Percentiles rank a stretch among this genome's conserved stretches.
Evolutionary conservation across 2,797 vertebrate genomes (phyloP).

Genomic region (Philypnodon macrostomus): DNA sequence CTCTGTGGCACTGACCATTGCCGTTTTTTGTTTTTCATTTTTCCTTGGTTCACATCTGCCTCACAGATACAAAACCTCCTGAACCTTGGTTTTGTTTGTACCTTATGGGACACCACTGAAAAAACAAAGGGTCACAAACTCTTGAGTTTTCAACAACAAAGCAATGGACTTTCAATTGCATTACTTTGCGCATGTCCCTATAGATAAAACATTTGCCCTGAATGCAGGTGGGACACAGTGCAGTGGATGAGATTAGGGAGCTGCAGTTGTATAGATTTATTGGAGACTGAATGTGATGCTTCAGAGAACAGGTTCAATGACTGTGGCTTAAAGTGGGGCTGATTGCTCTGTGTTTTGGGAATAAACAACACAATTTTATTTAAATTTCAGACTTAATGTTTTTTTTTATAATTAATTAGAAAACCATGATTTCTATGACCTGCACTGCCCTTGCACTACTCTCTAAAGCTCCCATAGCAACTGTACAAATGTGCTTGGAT

Average conservation of each 20-base stretch:
- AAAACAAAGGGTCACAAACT: constrained; percentile 26
- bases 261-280: background rate
- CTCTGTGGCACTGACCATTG: constrained; percentile 26
- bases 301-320: constrained; percentile 4
- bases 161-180: too few species aligned
- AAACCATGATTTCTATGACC: too few species aligned
- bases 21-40: constrained; percentile 52
- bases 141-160: too few species aligned
- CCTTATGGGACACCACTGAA: constrained; percentile 36
- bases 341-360: background rate
- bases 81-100: constrained; percentile 14
- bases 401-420: background rate
- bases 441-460: constrained; percentile 15
- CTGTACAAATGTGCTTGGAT: constrained; percentile 9
- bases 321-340: background rate
- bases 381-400: background rate
- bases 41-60: constrained; percentile 43
- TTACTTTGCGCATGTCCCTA: too few species aligned
- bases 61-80: constrained; percentile 51
- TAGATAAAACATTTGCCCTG: background rate
- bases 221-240: background rate
- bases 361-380: background rate
- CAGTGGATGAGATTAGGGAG: background rate
- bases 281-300: background rate
- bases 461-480: constrained; percentile 26